Base-by-base conservation (phyloP, 2,113 vertebrate species). In the Brachionichthys hirsutus region DNA sequence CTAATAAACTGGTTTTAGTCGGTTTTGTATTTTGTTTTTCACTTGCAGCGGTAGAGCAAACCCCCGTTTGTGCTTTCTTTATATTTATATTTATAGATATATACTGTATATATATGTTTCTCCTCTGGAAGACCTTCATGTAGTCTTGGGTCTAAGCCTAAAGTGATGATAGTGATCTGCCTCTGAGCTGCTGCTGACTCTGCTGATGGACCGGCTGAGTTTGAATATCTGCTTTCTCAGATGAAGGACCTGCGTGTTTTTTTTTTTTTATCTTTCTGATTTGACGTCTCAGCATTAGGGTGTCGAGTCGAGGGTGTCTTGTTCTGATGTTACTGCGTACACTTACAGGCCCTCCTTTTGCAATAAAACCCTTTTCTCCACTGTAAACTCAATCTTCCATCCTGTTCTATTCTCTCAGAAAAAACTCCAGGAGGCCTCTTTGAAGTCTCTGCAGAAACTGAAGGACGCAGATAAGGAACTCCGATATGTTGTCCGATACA, bases 391-490 rank as follows among this genome's bases (percentile, higher is more conserved):
- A 35, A 75, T 14, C 56, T 67, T 66, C 55, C 64, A 44, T 67
- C 15, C n/a, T 64, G 24, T 59, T 52, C 47, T 77, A n/a, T 70
- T 45, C 67, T 65, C 49, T 50, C 17, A 92, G 90, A 91, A 84
- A 83, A 88, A 80, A 57, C 82, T 91, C 18, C 81, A 85, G 47
- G 85, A 90, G 9, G 35, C 65, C 1, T 85, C 83, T 66, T 74
- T 78, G 77, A 89, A 85, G 81, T 88, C 85, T 3, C 64, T 62
- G 59, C 87, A 87, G 65, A 89, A 77, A 55, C 38, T 81, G 68
- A 89, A 84, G 58, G 88, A 89, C 1, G 44, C 38, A 0, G 86
- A 90, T 64, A 92, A 91, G 77, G 91, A 92, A 19, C 85, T 92
- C 0, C 18, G 70, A 57, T 88, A 86, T 12, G 56, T 84, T 12